Conservation (phyloP, 2,888 invertebrate species). For the Hemistola chrysoprasaria region DNA sequence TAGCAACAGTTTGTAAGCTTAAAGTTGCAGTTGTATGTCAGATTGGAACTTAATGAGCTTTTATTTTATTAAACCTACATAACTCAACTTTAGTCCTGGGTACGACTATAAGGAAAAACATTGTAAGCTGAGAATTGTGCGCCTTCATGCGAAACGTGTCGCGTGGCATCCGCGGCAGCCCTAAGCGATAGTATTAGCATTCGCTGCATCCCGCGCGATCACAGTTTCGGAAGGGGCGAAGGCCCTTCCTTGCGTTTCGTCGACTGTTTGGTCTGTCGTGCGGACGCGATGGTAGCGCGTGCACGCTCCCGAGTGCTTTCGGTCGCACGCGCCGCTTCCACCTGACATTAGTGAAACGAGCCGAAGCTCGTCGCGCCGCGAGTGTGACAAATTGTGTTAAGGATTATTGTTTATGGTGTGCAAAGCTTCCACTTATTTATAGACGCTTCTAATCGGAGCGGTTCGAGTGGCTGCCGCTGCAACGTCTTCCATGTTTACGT, state of each 20-base stretch:
- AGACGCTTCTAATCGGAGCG: constrained; percentile 54
- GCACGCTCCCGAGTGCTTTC: constrained; percentile 56
- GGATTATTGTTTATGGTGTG: constrained; percentile 67
- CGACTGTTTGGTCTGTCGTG: constrained; percentile 68
- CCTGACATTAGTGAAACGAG: constrained; percentile 22
- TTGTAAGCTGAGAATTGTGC: not conserved
- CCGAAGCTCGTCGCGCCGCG: constrained; percentile 38
- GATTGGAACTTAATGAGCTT: too few relatives aligned
- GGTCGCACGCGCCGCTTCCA: constrained; percentile 48
- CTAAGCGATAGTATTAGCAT: constrained; percentile 58
- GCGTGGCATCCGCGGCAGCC: constrained; percentile 36
- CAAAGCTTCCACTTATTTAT: constrained; percentile 63
- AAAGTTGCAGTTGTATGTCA: too few relatives aligned
- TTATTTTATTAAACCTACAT: too few relatives aligned
- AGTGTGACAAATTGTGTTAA: constrained; percentile 63
- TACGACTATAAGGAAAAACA: too few relatives aligned
- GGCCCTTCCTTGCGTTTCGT: constrained; percentile 71
- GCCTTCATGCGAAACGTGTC: constrained; percentile 19
- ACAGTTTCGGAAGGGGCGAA: constrained; percentile 77
- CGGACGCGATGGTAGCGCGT: constrained; percentile 71
- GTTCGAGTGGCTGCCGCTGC: constrained; percentile 58
- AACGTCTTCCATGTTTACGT: constrained; percentile 61
- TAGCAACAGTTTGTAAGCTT: too few relatives aligned
- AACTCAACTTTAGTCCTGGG: too few relatives aligned
- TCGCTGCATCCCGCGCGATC: constrained; percentile 76